These are phyloP conservation scores for Synchiropus splendidus DNA, from an alignment of 2,113 vertebrate species.

Conservation along the genomic window DNA sequence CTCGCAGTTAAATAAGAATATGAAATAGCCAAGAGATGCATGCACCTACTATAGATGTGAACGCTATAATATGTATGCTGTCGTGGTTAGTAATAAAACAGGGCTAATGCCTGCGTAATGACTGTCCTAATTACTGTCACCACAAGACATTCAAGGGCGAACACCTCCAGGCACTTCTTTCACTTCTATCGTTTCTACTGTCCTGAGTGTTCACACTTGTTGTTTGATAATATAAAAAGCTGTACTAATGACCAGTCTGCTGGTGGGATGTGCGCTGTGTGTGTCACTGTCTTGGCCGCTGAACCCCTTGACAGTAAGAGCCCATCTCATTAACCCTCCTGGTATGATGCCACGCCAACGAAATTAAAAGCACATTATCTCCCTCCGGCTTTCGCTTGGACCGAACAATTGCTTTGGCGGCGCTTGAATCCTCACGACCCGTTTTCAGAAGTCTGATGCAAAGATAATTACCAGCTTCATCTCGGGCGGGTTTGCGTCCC, in stretches of 20 bases:
- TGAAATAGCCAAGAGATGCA: no score
- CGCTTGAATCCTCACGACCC: slow-evolving; percentile 92
- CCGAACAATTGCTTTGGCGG: slow-evolving; percentile 79
- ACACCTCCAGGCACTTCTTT: slow-evolving; percentile 39
- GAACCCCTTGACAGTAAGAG: slow-evolving; percentile 74
- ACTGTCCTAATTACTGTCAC: slow-evolving; percentile 37
- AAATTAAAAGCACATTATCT: slow-evolving; percentile 81
- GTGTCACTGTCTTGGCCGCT: slow-evolving; percentile 55
- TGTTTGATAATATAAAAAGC: slow-evolving; percentile 16
- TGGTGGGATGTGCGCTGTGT: slow-evolving; percentile 57
- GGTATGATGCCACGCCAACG: slow-evolving; percentile 84
- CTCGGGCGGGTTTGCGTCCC: slow-evolving; percentile 74
- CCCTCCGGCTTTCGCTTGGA: slow-evolving; percentile 79
- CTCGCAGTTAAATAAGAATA: no score
- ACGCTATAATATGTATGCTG: no score
- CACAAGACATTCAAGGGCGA: slow-evolving; percentile 18
- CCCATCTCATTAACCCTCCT: slow-evolving; percentile 93
- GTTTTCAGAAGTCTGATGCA: slow-evolving; percentile 73
- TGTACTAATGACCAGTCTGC: slow-evolving; percentile 54
- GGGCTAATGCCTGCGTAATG: slow-evolving; percentile 54
- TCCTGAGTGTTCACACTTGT: slow-evolving; percentile 2
- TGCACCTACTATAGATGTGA: no score
- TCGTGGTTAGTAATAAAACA: slow-evolving; percentile 4
- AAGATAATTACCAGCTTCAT: slow-evolving; percentile 95
- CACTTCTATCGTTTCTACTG: no score